Evolutionary conservation across 1,140 invertebrate genomes (phyloP).

Genomic region (Saccostrea cuccullata): DNA sequence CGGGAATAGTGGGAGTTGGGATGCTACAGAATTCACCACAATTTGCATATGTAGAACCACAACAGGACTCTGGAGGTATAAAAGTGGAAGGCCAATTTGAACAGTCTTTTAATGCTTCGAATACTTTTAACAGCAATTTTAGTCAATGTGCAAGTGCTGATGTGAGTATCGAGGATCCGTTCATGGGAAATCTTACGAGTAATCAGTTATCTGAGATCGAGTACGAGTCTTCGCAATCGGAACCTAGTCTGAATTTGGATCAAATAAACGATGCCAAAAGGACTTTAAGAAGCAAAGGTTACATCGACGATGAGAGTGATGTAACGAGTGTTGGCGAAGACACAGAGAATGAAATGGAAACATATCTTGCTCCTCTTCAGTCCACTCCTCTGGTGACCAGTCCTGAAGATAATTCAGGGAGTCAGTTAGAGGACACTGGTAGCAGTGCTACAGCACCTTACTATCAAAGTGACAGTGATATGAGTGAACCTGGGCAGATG

Average conservation of each 20-base stretch:
- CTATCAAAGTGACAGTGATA: background rate
- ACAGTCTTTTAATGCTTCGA: background rate
- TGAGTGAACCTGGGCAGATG: background rate
- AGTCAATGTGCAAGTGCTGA: background rate
- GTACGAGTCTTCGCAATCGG: background rate
- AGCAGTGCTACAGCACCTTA: background rate
- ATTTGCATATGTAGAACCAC: background rate
- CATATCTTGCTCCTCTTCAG: background rate
- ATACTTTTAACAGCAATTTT: background rate
- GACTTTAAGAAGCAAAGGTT: background rate
- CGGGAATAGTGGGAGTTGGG: background rate
- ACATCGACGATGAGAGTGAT: constrained; percentile 4
- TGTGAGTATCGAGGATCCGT: background rate
- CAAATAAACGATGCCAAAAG: constrained; percentile 19
- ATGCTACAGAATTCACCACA: background rate
- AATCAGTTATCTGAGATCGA: background rate
- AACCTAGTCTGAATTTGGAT: background rate
- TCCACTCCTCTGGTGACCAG: background rate
- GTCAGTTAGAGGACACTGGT: background rate
- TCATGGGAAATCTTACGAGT: background rate
- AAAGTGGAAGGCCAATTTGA: background rate
- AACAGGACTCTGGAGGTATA: background rate
- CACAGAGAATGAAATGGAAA: constrained; percentile 12
- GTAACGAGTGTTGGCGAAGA: background rate
- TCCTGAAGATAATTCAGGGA: background rate